Conservation (phyloP, 2,888 invertebrate genomes). For the Hydraecia micacea region DNA sequence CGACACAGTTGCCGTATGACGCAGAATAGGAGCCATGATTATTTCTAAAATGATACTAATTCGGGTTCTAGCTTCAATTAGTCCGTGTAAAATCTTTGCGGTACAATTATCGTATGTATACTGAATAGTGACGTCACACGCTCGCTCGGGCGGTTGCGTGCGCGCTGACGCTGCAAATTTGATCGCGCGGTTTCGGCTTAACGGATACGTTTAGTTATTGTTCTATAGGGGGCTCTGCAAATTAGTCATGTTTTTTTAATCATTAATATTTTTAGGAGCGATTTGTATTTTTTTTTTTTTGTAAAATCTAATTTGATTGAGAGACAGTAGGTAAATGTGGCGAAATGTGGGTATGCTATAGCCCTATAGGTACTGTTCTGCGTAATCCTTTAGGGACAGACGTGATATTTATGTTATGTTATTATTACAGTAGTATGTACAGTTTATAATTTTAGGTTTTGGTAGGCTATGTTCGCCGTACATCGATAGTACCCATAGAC, state of each 20-base stretch:
- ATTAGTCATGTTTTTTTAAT: constrained; percentile 8
- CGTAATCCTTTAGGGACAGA: background rate
- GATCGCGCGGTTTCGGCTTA: constrained; percentile 87
- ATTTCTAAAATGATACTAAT: constrained; percentile 22
- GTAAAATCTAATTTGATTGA: background rate
- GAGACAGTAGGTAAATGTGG: background rate
- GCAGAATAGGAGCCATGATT: background rate
- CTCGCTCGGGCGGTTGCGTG: constrained; percentile 71
- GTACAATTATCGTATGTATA: constrained; percentile 44
- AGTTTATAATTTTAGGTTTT: background rate
- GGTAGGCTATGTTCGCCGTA: background rate
- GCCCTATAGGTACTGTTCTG: background rate
- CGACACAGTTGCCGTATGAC: background rate
- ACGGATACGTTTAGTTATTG: constrained; percentile 83
- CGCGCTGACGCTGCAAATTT: constrained; percentile 88
- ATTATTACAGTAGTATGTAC: background rate
- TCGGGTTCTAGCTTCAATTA: constrained; percentile 42
- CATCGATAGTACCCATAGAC: background rate
- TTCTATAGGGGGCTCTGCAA: constrained; percentile 71
- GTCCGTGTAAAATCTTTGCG: constrained; percentile 50
- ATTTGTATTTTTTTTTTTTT: background rate
- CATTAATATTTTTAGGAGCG: background rate
- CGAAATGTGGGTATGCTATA: background rate
- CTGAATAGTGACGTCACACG: constrained; percentile 53
- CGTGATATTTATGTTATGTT: background rate